These are phyloP conservation scores for Narcine bancroftii DNA, from an alignment of 2,113 vertebrate species.

Conservation along the genomic window DNA sequence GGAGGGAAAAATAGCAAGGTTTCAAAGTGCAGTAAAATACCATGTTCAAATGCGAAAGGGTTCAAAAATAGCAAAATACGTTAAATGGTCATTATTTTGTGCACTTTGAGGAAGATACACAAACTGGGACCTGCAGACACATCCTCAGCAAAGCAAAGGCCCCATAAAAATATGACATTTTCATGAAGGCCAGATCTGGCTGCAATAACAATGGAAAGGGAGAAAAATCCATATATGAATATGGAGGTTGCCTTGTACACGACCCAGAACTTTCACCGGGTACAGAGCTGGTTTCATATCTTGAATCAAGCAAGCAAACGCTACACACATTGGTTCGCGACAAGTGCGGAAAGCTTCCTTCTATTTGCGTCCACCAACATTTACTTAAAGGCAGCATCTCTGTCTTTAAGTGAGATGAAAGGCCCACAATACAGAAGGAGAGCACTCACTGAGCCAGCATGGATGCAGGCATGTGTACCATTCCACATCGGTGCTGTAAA, in stretches of 20 bases:
- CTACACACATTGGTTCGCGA: background rate
- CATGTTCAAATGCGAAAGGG: background rate
- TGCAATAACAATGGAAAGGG: background rate
- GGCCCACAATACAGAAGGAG: too few species aligned
- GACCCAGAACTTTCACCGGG: background rate
- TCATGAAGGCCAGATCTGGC: too few species aligned
- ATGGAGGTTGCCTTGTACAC: background rate
- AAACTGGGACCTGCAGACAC: background rate
- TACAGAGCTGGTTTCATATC: background rate
- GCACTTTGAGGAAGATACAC: background rate
- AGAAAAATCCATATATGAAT: background rate
- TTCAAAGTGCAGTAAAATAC: background rate
- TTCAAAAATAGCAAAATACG: background rate
- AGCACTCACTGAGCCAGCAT: too few species aligned
- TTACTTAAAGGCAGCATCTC: too few species aligned
- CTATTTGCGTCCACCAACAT: too few species aligned
- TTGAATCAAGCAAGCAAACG: background rate
- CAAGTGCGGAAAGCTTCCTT: background rate
- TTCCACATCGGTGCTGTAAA: background rate
- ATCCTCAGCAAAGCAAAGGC: background rate
- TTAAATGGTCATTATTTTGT: background rate
- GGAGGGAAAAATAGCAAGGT: background rate
- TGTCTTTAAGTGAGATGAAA: too few species aligned
- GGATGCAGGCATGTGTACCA: too few species aligned
- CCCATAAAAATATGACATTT: background rate